phyloP scores from a whole-genome alignment of 2,888 invertebrate species.

The Brenthis hecate region DNA sequence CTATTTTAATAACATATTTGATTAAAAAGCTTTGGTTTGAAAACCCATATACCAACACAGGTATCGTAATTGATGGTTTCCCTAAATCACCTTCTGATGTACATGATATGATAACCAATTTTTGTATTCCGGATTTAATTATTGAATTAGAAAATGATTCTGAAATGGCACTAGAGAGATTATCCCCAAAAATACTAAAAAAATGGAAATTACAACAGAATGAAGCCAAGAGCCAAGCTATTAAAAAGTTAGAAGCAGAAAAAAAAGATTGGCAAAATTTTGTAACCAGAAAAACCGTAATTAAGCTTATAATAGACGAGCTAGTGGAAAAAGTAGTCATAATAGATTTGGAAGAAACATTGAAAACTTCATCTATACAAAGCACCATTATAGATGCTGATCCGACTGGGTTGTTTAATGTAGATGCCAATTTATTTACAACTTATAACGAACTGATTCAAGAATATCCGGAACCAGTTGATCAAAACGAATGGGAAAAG shows the following conservation, averaged over 20 bases:
- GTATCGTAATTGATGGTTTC: slow-evolving; percentile 84
- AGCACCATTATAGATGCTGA: slow-evolving; percentile 76
- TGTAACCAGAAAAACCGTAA: slow-evolving; percentile 58
- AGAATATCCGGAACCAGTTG: slow-evolving; percentile 74
- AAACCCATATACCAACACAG: slow-evolving; percentile 70
- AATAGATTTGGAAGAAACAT: slow-evolving; percentile 40
- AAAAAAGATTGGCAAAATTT: slow-evolving; percentile 56
- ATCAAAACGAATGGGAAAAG: slow-evolving; percentile 74
- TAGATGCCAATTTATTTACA: slow-evolving; percentile 63
- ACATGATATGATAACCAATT: slow-evolving; percentile 73
- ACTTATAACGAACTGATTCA: slow-evolving; percentile 64
- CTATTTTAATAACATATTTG: slow-evolving; percentile 67
- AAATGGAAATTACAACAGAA: slow-evolving; percentile 67
- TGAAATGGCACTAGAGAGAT: slow-evolving; percentile 58
- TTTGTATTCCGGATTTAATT: slow-evolving; percentile 82
- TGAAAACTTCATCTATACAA: slow-evolving; percentile 47
- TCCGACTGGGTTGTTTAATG: slow-evolving; percentile 57
- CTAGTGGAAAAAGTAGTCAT: slow-evolving; percentile 50
- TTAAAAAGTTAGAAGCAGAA: slow-evolving; percentile 49
- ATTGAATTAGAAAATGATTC: slow-evolving; percentile 71
- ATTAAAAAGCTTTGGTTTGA: slow-evolving; percentile 78
- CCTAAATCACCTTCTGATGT: slow-evolving; percentile 81
- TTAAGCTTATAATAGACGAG: slow-evolving; percentile 60
- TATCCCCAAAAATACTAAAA: slow-evolving; percentile 57
- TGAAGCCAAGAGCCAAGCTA: slow-evolving; percentile 58